These are phyloP conservation scores for Scelioninae gen. 2 DNA, from an alignment of 2,888 invertebrate species.

Conservation along the genomic window DNA sequence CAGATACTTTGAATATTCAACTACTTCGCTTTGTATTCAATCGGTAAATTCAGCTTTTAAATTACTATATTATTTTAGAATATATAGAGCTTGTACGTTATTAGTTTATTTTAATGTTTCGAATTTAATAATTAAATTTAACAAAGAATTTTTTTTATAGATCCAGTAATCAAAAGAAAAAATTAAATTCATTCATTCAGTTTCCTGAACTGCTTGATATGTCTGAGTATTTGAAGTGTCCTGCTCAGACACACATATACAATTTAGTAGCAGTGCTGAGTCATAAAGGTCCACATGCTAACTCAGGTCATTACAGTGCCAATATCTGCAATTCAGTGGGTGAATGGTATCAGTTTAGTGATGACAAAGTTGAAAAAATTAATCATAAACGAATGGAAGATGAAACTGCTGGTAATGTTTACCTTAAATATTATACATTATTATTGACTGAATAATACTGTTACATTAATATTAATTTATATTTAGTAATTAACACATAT, in stretches of 20 bases:
- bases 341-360: slow-evolving; percentile 82
- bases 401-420: slow-evolving; percentile 68
- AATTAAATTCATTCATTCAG: slow-evolving; percentile 78
- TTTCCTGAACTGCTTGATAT: slow-evolving; percentile 80
- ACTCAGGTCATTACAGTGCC: slow-evolving; percentile 82
- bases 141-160: slow-evolving; percentile 67
- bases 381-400: slow-evolving; percentile 74
- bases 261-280: slow-evolving; percentile 81
- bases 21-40: slow-evolving; percentile 80
- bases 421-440: not conserved
- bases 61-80: too few species aligned
- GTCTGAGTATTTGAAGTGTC: slow-evolving; percentile 75
- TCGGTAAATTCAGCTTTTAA: slow-evolving; percentile 72
- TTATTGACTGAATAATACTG: not conserved
- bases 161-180: slow-evolving; percentile 78
- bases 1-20: slow-evolving; percentile 79
- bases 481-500: slow-evolving; percentile 6
- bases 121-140: not conserved
- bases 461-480: slow-evolving; percentile 2
- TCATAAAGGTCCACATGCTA: slow-evolving; percentile 80
- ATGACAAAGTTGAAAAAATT: slow-evolving; percentile 77
- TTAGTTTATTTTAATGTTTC: too few species aligned
- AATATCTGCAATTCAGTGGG: slow-evolving; percentile 74
- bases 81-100: too few species aligned
- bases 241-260: slow-evolving; percentile 74